Conservation (phyloP, 2,113 vertebrate genomes). For the Zootoca vivipara region DNA sequence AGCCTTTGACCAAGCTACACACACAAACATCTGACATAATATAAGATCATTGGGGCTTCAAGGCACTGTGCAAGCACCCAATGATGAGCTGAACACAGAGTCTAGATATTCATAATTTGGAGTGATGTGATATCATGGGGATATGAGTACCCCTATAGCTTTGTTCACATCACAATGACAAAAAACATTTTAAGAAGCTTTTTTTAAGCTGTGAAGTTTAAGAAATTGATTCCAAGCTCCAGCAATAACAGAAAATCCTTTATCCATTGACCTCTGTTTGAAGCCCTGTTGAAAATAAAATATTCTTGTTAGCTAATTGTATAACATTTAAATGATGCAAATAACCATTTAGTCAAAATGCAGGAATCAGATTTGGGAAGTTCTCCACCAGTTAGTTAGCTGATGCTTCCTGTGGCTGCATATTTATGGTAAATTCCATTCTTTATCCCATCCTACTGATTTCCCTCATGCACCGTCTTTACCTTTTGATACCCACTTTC, state of each 20-base stretch:
- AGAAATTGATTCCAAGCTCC: slow-evolving; percentile 30
- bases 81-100: too few relatives aligned
- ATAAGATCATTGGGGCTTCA: too few relatives aligned
- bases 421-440: background rate
- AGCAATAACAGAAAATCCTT: slow-evolving; percentile 43
- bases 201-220: slow-evolving; percentile 40
- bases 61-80: too few relatives aligned
- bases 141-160: background rate
- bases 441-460: background rate
- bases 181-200: background rate
- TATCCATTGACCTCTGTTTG: background rate
- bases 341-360: background rate
- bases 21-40: too few relatives aligned
- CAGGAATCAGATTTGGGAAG: background rate
- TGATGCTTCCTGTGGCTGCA: background rate
- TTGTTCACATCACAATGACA: slow-evolving; percentile 38
- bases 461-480: background rate
- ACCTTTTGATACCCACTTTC: background rate
- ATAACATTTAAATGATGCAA: background rate
- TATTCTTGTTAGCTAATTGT: background rate
- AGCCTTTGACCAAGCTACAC: too few relatives aligned
- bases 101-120: background rate
- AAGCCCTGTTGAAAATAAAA: background rate
- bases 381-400: background rate
- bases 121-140: background rate